phyloP scores from a whole-genome alignment of 92 coral and sea anemone genomes.

The Epizoanthus illoricatus region DNA sequence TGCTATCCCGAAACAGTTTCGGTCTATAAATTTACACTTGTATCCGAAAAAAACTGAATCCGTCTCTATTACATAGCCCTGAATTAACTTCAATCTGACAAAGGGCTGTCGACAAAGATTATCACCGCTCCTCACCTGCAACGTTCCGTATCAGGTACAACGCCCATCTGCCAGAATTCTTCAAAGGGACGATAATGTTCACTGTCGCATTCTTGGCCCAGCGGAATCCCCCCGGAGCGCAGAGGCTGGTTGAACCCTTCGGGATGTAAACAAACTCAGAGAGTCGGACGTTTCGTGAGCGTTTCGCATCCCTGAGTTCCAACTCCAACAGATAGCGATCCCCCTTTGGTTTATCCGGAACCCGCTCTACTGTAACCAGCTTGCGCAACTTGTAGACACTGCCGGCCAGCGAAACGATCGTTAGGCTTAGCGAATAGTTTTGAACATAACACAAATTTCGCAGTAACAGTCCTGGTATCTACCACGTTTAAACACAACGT shows the following conservation, averaged over 20 bases:
- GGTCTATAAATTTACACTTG: too few species aligned
- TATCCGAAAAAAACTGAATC: too few species aligned
- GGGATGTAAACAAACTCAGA: slow-evolving; percentile 83
- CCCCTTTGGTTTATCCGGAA: slow-evolving; percentile 67
- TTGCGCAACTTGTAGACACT: slow-evolving; percentile 48
- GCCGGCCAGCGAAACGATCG: background rate
- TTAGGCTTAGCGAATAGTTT: too few species aligned
- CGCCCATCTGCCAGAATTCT: slow-evolving; percentile 90
- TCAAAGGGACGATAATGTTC: slow-evolving; percentile 85
- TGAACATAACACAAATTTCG: too few species aligned
- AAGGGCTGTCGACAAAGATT: background rate
- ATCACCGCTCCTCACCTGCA: slow-evolving; percentile 57
- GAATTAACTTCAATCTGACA: background rate
- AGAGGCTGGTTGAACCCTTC: slow-evolving; percentile 51
- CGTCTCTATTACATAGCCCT: background rate
- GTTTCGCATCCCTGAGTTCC: slow-evolving; percentile 56
- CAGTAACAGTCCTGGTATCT: too few species aligned
- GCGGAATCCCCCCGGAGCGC: slow-evolving; percentile 74
- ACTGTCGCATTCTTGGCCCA: slow-evolving; percentile 81
- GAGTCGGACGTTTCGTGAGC: slow-evolving; percentile 45
- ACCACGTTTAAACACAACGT: too few species aligned
- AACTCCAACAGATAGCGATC: slow-evolving; percentile 83
- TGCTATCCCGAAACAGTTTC: too few species aligned
- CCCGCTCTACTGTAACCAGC: slow-evolving; percentile 69
- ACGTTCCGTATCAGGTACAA: slow-evolving; percentile 79